phyloP scores from a whole-genome alignment of 35 echinoderm and acorn worm species.

The Anneissia japonica region DNA sequence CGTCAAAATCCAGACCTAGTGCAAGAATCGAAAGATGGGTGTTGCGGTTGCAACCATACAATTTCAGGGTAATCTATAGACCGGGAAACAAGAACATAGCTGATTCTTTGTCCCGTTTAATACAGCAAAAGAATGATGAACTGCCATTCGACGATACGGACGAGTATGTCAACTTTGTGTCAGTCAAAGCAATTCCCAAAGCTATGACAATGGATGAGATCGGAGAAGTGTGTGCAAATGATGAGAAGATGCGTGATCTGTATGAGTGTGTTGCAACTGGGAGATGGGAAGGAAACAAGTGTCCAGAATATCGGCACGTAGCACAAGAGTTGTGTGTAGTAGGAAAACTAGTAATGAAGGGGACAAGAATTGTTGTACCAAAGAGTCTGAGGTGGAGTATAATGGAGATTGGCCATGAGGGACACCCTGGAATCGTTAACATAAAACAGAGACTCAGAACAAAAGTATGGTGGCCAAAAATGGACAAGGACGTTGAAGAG shows the following conservation, averaged over 20 bases:
- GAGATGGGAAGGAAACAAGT: no score
- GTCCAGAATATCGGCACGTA: no score
- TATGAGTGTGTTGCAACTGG: no score
- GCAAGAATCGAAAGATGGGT: constrained; percentile 55
- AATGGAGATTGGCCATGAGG: constrained; percentile 20
- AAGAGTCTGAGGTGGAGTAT: not conserved
- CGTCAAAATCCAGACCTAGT: constrained; percentile 17
- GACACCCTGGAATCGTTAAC: constrained; percentile 34
- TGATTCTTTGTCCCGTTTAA: constrained; percentile 22
- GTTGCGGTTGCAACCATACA: constrained; percentile 34
- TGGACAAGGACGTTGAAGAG: constrained; percentile 10
- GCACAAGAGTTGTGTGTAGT: no score
- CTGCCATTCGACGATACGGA: no score
- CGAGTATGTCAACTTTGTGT: no score
- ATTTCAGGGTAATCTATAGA: constrained; percentile 44
- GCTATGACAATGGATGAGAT: no score
- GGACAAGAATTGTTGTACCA: constrained; percentile 14
- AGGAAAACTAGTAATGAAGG: no score
- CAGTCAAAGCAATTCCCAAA: no score
- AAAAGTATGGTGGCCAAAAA: constrained; percentile 35
- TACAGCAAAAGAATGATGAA: no score
- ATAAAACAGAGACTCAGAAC: constrained; percentile 18
- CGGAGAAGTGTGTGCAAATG: no score
- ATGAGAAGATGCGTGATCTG: no score
- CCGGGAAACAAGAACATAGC: constrained; percentile 31